These are phyloP conservation scores for Astreopora myriophthalma DNA, from an alignment of 64 coral and sea anemone genomes.

Conservation along the genomic window DNA sequence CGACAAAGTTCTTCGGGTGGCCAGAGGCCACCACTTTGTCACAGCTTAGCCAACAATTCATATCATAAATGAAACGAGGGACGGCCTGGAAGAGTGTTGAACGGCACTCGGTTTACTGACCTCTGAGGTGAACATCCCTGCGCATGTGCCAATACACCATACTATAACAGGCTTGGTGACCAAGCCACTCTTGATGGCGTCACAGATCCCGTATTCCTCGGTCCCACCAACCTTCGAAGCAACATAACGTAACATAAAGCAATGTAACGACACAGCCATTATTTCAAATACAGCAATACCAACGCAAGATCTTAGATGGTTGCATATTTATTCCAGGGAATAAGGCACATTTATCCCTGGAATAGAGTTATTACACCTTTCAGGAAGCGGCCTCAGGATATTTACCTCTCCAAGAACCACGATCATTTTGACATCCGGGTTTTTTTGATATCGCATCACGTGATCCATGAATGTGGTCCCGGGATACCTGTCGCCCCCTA, in stretches of 20 bases:
- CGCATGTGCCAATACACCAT: conserved; percentile 99
- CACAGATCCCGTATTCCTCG: conserved; percentile 94
- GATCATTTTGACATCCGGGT: conserved; percentile 91
- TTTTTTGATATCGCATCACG: conserved; percentile 87
- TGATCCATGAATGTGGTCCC: conserved; percentile 95
- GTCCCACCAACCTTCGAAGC: conserved; percentile 79
- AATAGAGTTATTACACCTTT: not conserved
- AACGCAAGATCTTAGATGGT: too few relatives aligned
- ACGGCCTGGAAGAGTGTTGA: not conserved
- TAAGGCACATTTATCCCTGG: too few relatives aligned
- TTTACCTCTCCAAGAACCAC: conserved; percentile 91
- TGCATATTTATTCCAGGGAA: too few relatives aligned
- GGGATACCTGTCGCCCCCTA: conserved; percentile 98
- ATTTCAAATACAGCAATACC: too few relatives aligned
- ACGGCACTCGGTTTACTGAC: conserved; percentile 17
- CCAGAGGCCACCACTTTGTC: too few relatives aligned
- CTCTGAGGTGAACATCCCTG: conserved; percentile 95
- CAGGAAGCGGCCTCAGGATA: not conserved
- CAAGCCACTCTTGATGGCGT: conserved; percentile 76
- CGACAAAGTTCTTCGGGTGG: too few relatives aligned
- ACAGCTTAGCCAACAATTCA: too few relatives aligned
- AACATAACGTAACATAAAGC: not conserved
- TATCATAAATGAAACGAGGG: not conserved
- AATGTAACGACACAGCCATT: not conserved
- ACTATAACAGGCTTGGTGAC: conserved; percentile 89